phyloP scores from a whole-genome alignment of 2,797 vertebrate species.

The Setipinna tenuifilis region DNA sequence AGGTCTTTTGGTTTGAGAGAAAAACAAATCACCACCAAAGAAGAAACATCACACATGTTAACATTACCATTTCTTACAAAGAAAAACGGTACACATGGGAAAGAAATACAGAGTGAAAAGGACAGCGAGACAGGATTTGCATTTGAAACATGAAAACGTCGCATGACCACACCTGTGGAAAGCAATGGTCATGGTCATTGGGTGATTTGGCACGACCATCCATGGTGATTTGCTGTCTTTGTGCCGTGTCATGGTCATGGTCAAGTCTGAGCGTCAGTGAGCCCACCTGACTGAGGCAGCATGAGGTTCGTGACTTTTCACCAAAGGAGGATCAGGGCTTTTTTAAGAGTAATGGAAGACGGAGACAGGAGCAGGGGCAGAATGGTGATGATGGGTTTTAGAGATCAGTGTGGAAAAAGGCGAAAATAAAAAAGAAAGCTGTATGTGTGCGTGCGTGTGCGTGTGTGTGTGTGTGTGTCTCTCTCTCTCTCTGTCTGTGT shows the following conservation, averaged over 20 bases:
- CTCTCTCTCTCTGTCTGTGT: neutral
- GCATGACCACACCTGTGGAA: neutral
- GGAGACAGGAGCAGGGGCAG: neutral
- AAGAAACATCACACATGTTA: neutral
- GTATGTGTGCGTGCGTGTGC: constrained; percentile 29
- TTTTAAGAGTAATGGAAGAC: neutral
- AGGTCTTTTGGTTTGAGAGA: neutral
- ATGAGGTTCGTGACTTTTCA: neutral
- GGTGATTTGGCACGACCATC: no score
- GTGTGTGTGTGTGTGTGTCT: constrained; percentile 7
- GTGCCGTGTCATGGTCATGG: neutral
- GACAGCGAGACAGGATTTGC: constrained; percentile 7
- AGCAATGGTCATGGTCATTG: no score
- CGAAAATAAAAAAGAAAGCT: neutral
- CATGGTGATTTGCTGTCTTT: neutral
- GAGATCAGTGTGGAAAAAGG: neutral
- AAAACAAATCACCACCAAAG: neutral
- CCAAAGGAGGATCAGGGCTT: neutral
- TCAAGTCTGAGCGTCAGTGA: neutral
- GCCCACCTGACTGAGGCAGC: neutral
- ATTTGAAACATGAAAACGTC: neutral
- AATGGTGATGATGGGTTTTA: neutral
- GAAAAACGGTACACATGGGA: neutral
- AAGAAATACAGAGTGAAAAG: neutral
- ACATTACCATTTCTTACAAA: neutral